These are phyloP conservation scores for Ctenodactylus gundi DNA, from an alignment of 2,113 vertebrate species.

Conservation along the genomic window DNA sequence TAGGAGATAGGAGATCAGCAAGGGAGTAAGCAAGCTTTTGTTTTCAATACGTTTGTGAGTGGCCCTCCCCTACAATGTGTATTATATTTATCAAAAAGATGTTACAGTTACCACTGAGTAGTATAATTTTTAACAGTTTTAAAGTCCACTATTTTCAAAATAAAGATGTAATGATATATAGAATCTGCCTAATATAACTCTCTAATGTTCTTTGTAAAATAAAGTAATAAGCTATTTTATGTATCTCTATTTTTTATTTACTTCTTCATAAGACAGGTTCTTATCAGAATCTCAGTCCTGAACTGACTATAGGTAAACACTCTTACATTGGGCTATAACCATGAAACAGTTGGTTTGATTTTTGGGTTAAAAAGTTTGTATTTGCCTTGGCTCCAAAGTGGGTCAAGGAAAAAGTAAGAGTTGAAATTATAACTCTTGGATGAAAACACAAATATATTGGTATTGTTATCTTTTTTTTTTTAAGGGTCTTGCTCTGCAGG, in stretches of 20 bases:
- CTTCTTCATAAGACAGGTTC: too few relatives aligned
- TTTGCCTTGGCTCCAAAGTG: not conserved
- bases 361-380: not conserved
- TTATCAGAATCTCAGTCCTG: not conserved
- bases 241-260: too few relatives aligned
- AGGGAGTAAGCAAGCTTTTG: not conserved
- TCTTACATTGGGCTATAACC: not conserved
- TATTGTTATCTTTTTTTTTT: too few relatives aligned
- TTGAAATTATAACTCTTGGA: not conserved
- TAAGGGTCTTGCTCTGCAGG: too few relatives aligned
- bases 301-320: not conserved
- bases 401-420: not conserved
- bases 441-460: not conserved
- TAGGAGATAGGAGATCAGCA: not conserved
- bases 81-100: not conserved
- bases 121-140: constrained; percentile 24
- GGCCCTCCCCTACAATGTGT: not conserved
- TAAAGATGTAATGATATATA: constrained; percentile 21
- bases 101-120: not conserved
- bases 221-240: constrained; percentile 1
- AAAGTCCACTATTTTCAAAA: not conserved
- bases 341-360: not conserved
- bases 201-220: not conserved
- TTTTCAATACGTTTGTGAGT: not conserved
- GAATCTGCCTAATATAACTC: constrained; percentile 5